A percentile compares a stretch with the other conserved stretches of the same genome.
phyloP scores from a whole-genome alignment of 2,113 vertebrate genomes.

The Tragelaphus imberbis region DNA sequence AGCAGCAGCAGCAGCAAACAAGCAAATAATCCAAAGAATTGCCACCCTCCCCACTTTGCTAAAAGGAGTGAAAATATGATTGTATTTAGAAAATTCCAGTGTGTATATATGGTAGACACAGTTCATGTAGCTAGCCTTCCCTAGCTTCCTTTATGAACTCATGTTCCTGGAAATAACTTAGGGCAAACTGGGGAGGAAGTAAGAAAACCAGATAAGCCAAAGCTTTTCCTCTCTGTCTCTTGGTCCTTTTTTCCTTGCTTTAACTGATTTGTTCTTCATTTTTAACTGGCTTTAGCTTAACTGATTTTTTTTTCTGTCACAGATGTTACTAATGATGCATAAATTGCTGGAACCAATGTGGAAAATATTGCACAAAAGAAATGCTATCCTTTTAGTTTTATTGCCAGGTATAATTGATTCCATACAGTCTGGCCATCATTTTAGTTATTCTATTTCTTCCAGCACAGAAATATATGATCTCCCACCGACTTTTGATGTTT shows the following conservation, averaged over 20 bases:
- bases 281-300: background rate
- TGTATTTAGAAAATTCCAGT: background rate
- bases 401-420: constrained; percentile 77
- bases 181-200: constrained; percentile 59
- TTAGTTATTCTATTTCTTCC: constrained; percentile 50
- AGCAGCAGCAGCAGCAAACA: background rate
- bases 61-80: background rate
- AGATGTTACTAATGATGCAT: constrained; percentile 76
- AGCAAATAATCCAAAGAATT: background rate
- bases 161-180: constrained; percentile 53
- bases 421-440: constrained; percentile 63
- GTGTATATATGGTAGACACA: background rate
- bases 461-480: constrained; percentile 49
- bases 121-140: background rate
- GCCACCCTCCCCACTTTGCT: background rate
- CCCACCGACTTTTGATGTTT: constrained; percentile 26
- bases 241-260: background rate
- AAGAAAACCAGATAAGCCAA: constrained; percentile 48
- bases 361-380: constrained; percentile 75
- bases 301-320: constrained; percentile 56
- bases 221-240: background rate
- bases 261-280: background rate
- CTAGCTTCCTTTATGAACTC: constrained; percentile 28
- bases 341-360: constrained; percentile 67
- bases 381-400: constrained; percentile 68